Evolutionary conservation across 2,797 vertebrate genomes (phyloP).

Genomic region (Brotogeris chrysoptera): DNA sequence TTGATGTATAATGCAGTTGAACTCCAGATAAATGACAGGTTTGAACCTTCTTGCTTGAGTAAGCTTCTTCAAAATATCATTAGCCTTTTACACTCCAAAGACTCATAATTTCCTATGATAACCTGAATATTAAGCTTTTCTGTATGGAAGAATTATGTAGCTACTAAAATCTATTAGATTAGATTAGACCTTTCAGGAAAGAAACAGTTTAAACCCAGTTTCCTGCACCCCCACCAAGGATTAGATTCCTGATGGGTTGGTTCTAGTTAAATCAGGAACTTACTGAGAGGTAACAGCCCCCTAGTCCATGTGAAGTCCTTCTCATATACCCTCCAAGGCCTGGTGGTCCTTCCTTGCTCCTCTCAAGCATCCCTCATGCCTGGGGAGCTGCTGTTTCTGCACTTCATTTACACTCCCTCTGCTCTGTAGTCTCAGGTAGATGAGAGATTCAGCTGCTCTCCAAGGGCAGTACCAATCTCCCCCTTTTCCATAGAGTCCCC

Average conservation of each 20-base stretch:
- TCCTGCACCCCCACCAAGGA: rapidly evolving
- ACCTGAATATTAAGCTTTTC: background rate
- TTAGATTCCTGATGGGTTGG: background rate
- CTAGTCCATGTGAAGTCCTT: background rate
- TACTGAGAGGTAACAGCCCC: background rate
- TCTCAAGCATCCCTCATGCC: background rate
- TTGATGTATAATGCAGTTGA: background rate
- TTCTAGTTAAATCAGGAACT: background rate
- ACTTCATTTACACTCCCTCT: background rate
- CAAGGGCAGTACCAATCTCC: background rate
- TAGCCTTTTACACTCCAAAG: background rate
- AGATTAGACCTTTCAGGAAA: background rate
- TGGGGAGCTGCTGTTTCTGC: background rate
- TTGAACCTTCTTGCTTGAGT: background rate
- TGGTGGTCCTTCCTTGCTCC: background rate
- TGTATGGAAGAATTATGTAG: background rate
- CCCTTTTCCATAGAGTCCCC: background rate
- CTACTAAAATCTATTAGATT: background rate
- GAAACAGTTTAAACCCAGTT: background rate
- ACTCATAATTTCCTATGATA: background rate
- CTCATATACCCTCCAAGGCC: background rate
- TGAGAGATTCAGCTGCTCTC: background rate
- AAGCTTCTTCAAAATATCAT: background rate
- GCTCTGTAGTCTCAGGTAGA: background rate
- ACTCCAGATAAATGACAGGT: background rate